A percentile compares a stretch with the other conserved stretches of the same genome.
Conservation (phyloP, 2,797 vertebrate genomes). For the Typhlichthys subterraneus region DNA sequence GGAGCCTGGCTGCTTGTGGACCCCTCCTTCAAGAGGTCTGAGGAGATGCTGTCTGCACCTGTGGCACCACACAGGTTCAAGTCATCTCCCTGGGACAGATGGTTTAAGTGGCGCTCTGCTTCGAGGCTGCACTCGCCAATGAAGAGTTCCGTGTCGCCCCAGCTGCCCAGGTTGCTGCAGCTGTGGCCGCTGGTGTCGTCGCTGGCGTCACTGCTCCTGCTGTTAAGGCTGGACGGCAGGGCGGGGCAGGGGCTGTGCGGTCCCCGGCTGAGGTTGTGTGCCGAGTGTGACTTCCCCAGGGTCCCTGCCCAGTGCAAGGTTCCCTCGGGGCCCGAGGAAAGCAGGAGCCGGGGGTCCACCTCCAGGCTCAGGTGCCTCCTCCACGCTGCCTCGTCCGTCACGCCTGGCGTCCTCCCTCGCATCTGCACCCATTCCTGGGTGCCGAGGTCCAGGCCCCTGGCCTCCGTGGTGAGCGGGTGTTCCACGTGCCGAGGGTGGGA, state of each 20-base stretch:
- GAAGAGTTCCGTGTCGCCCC: conserved; percentile 90
- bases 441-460: conserved; percentile 42
- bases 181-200: conserved; percentile 42
- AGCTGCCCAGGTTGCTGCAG: conserved; percentile 65
- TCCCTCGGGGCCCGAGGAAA: conserved; percentile 63
- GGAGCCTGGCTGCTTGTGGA: conserved; percentile 78
- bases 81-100: conserved; percentile 75
- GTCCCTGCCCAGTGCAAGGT: conserved; percentile 78
- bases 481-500: conserved; percentile 77
- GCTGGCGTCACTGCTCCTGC: conserved; percentile 72
- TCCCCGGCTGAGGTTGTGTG: conserved; percentile 89
- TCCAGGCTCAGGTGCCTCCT: conserved; percentile 89
- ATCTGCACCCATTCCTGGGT: conserved; percentile 53
- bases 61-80: conserved; percentile 63
- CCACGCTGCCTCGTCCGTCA: conserved; percentile 83
- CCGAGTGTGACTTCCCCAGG: conserved; percentile 90
- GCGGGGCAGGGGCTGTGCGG: conserved; percentile 55
- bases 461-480: conserved; percentile 76
- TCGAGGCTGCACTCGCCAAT: conserved; percentile 87
- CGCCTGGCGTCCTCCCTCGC: conserved; percentile 61
- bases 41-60: conserved; percentile 75
- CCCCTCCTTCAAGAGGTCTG: conserved; percentile 83
- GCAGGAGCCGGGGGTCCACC: conserved; percentile 83
- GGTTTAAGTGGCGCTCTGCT: conserved; percentile 79
- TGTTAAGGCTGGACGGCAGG: conserved; percentile 59